Evolutionary conservation across 2,113 vertebrate species (phyloP).

Genomic region (Lophochroa leadbeateri): DNA sequence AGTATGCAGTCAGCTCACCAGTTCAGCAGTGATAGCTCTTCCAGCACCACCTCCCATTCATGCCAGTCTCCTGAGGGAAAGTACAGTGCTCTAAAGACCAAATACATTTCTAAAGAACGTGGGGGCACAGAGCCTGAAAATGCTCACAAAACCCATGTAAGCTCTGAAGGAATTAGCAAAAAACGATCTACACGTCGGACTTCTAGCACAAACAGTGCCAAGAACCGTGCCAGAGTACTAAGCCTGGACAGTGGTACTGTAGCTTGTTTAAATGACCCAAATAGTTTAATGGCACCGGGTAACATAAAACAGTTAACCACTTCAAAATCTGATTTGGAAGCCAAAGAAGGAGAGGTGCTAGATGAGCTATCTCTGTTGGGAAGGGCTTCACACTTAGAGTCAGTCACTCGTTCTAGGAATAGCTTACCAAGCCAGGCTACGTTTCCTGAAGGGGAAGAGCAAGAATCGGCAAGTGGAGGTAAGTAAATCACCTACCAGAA

Average conservation of each 20-base stretch:
- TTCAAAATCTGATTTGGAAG: slow-evolving; percentile 98
- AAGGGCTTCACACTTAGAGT: slow-evolving; percentile 96
- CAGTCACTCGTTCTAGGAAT: slow-evolving; percentile 96
- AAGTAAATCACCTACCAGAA: slow-evolving; percentile 62
- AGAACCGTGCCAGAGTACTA: slow-evolving; percentile 91
- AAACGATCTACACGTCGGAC: slow-evolving; percentile 84
- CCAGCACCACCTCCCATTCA: slow-evolving; percentile 89
- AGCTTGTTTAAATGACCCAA: slow-evolving; percentile 92
- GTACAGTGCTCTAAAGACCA: slow-evolving; percentile 84
- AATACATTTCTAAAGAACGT: slow-evolving; percentile 76
- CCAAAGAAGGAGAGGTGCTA: slow-evolving; percentile 99
- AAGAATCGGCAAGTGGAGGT: slow-evolving; percentile 84
- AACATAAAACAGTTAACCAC: slow-evolving; percentile 91
- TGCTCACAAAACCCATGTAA: slow-evolving; percentile 69
- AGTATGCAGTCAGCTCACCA: slow-evolving; percentile 92
- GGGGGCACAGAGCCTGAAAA: slow-evolving; percentile 70
- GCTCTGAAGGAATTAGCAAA: slow-evolving; percentile 76
- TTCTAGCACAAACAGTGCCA: slow-evolving; percentile 87
- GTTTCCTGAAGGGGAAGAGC: slow-evolving; percentile 88
- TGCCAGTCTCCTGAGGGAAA: slow-evolving; percentile 91
- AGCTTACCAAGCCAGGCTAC: slow-evolving; percentile 92
- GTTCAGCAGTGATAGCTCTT: slow-evolving; percentile 93
- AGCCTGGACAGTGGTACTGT: slow-evolving; percentile 96
- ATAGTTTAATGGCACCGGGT: slow-evolving; percentile 85
- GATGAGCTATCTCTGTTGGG: slow-evolving; percentile 94